Base-by-base conservation (phyloP, 2,797 vertebrate species). In the Spea hammondii region DNA sequence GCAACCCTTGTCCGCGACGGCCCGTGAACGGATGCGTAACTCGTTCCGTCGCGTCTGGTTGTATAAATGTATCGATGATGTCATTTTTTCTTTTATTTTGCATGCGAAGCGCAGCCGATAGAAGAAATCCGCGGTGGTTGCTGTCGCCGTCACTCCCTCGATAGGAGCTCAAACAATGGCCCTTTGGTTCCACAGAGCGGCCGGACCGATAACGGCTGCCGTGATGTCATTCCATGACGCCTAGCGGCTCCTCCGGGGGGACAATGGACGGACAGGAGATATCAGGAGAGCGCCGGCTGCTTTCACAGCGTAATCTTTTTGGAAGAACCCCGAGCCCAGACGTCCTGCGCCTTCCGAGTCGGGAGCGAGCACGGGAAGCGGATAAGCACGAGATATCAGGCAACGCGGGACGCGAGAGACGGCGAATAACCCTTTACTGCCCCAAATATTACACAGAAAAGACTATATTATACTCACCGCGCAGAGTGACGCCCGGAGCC, bases 231-330 rank as follows among this genome's bases (percentile, higher is more conserved):
- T 51, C 5, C 5, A 47, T 80, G 74, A 80, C 69, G 79, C 79
- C 67, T 51, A 14, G 49, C 57, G 69, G 74, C 60, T 17, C 54
- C 79, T 80, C 62, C 6, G 3, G 69, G 32, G 67, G 79, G 68
- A 80, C 74, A 80, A 80, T 80, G 54, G 46, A 80, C 68, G 5
- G 79, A 76, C 68, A 59, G 45, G 32, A 76, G 79, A 72, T 80
- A 72, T 65, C 51, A 57, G 51, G 62, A 71, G 45, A 55, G n/a
- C 44, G 46, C 48, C 8, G 67, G 73, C 79, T 54, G 50, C 67
- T 50, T 57, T 44, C 5, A 44, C 50, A 48, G 69, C 65, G 46
- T 70, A 80, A 80, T 80, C 79, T 65, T 11, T 32, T 32, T 67
- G 62, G 51, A 80, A 48, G 79, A 80, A 60, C 68, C 51, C 44